These are phyloP conservation scores for Melinaea menophilus DNA, from an alignment of 2,888 invertebrate genomes.

Conservation along the genomic window DNA sequence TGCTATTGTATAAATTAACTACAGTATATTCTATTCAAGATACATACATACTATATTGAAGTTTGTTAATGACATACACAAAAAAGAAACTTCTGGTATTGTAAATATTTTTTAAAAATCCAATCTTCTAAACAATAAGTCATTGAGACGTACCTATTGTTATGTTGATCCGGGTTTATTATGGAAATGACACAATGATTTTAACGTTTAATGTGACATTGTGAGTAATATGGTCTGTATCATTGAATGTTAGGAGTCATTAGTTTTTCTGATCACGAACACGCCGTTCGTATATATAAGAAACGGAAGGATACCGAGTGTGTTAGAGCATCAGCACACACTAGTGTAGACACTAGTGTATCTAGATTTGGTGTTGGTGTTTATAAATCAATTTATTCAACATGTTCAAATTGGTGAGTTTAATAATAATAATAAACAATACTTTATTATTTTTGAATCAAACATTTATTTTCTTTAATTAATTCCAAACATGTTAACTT, in stretches of 20 bases:
- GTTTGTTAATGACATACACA: too few relatives aligned
- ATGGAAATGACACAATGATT: slow-evolving; percentile 62
- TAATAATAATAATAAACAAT: not conserved
- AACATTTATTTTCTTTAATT: too few relatives aligned
- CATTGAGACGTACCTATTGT: slow-evolving; percentile 32
- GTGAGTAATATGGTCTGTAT: slow-evolving; percentile 52
- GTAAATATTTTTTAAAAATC: too few relatives aligned
- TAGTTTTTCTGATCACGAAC: slow-evolving; percentile 69
- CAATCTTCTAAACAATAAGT: slow-evolving; percentile 7
- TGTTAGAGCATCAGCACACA: slow-evolving; percentile 45
- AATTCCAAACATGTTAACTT: too few relatives aligned
- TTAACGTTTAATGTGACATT: slow-evolving; percentile 71
- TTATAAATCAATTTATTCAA: slow-evolving; percentile 29
- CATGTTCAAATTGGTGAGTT: slow-evolving; percentile 67
- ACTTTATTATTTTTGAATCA: too few relatives aligned
- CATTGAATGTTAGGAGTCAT: slow-evolving; percentile 51
- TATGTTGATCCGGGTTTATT: slow-evolving; percentile 57
- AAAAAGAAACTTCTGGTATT: too few relatives aligned
- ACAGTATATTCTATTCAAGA: too few relatives aligned
- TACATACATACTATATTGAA: too few relatives aligned
- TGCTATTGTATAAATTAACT: too few relatives aligned
- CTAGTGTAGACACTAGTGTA: slow-evolving; percentile 62
- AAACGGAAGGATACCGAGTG: slow-evolving; percentile 31
- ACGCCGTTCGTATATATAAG: slow-evolving; percentile 57
- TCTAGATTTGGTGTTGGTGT: slow-evolving; percentile 53